A percentile compares a stretch with the other conserved stretches of the same genome.
These are phyloP conservation scores for Polyodon spathula DNA, from an alignment of 2,113 vertebrate species.

Conservation along the genomic window DNA sequence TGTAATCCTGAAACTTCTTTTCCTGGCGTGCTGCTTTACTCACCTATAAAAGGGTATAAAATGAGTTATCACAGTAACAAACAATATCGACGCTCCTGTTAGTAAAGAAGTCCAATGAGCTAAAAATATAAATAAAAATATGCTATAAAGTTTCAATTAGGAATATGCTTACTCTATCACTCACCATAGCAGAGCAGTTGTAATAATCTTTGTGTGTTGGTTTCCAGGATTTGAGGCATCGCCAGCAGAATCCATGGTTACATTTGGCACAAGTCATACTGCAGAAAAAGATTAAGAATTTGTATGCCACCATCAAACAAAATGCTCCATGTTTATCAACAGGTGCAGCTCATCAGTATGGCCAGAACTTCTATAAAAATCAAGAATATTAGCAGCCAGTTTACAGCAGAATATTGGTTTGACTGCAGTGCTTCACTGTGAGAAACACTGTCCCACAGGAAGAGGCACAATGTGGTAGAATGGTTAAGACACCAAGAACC, in stretches of 20 bases:
- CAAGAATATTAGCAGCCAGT: too few relatives aligned
- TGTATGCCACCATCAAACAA: too few relatives aligned
- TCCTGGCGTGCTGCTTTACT: constrained; percentile 93
- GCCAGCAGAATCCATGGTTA: constrained; percentile 96
- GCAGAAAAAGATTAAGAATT: constrained; percentile 15
- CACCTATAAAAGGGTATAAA: constrained; percentile 48
- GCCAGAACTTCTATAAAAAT: too few relatives aligned
- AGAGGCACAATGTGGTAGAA: too few relatives aligned
- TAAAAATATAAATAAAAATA: too few relatives aligned
- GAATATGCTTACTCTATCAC: constrained; percentile 17
- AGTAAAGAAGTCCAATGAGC: background rate
- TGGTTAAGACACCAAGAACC: too few relatives aligned
- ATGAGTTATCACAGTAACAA: background rate
- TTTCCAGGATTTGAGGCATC: constrained; percentile 94
- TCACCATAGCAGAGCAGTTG: constrained; percentile 94
- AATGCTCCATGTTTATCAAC: too few relatives aligned
- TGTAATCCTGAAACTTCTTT: constrained; percentile 94
- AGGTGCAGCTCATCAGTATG: too few relatives aligned
- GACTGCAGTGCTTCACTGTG: too few relatives aligned
- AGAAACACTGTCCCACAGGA: too few relatives aligned
- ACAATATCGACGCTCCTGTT: background rate
- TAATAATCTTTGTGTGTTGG: constrained; percentile 95
- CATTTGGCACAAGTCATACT: constrained; percentile 98
- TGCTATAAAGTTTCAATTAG: too few relatives aligned
- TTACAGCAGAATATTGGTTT: too few relatives aligned